A percentile compares a stretch with the other conserved stretches of the same genome.
Evolutionary conservation across 2,797 vertebrate genomes (phyloP).

Genomic region (Sebastes hopkinsi): DNA sequence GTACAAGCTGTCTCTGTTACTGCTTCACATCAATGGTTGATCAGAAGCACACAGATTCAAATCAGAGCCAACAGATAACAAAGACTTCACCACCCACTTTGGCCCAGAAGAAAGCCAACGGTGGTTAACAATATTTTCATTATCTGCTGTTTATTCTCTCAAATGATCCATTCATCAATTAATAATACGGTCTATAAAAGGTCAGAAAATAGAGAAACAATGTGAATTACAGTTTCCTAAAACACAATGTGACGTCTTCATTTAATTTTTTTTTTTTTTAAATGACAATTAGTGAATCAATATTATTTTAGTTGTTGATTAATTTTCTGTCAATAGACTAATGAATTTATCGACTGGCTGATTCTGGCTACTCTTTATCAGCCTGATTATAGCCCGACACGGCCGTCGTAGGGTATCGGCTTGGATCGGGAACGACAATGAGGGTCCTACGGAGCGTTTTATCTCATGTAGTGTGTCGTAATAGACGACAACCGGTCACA

Average conservation of each 20-base stretch:
- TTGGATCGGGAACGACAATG: too few species aligned
- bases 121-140: not conserved
- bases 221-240: not conserved
- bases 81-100: not conserved
- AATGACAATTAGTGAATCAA: too few species aligned
- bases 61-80: not conserved
- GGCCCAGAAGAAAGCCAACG: not conserved
- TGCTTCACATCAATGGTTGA: not conserved
- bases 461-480: too few species aligned
- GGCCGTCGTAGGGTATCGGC: too few species aligned
- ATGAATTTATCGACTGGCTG: not conserved
- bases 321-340: not conserved
- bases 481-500: too few species aligned
- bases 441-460: too few species aligned
- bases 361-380: too few species aligned
- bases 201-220: not conserved
- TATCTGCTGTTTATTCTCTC: not conserved
- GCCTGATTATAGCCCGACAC: too few species aligned
- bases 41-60: slow-evolving; percentile 1
- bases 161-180: not conserved
- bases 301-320: not conserved
- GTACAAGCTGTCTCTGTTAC: not conserved
- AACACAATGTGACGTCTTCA: not conserved
- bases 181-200: not conserved
- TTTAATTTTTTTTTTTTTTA: too few species aligned